These are phyloP conservation scores for Cygnus buccinator DNA, from an alignment of 2,113 vertebrate genomes.

Conservation along the genomic window DNA sequence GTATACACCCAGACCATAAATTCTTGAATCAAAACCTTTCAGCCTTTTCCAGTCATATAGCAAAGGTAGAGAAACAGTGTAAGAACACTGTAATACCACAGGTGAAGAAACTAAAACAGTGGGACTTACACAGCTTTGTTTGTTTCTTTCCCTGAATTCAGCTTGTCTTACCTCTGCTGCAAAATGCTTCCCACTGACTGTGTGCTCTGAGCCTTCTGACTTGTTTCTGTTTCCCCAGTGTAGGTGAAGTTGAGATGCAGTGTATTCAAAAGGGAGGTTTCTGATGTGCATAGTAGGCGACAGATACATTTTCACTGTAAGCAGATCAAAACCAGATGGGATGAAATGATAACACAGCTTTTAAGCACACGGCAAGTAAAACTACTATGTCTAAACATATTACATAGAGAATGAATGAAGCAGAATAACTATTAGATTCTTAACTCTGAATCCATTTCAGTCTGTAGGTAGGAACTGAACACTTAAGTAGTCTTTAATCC, in stretches of 20 bases:
- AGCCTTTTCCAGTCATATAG: not conserved
- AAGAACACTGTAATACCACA: too few relatives aligned
- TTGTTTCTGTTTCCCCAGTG: slow-evolving; percentile 88
- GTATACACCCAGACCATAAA: not conserved
- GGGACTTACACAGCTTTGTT: not conserved
- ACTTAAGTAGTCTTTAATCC: not conserved
- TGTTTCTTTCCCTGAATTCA: not conserved
- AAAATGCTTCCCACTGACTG: slow-evolving; percentile 83
- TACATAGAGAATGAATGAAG: not conserved
- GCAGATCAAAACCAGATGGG: not conserved
- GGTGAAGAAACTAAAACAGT: not conserved
- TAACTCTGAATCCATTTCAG: not conserved
- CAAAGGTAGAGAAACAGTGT: too few relatives aligned
- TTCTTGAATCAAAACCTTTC: not conserved
- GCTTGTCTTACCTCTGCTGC: slow-evolving; percentile 87
- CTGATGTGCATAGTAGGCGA: slow-evolving; percentile 82
- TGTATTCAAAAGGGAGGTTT: slow-evolving; percentile 83
- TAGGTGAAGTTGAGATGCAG: slow-evolving; percentile 90
- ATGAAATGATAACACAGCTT: not conserved
- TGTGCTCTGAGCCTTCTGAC: slow-evolving; percentile 89
- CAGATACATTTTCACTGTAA: slow-evolving; percentile 87
- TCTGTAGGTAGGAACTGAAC: not conserved
- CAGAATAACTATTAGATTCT: not conserved
- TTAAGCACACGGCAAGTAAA: not conserved
- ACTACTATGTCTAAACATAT: not conserved